Percentiles rank a stretch among this genome's conserved stretches.
phyloP scores from a whole-genome alignment of 2,113 vertebrate species.

The Pagrus major region DNA sequence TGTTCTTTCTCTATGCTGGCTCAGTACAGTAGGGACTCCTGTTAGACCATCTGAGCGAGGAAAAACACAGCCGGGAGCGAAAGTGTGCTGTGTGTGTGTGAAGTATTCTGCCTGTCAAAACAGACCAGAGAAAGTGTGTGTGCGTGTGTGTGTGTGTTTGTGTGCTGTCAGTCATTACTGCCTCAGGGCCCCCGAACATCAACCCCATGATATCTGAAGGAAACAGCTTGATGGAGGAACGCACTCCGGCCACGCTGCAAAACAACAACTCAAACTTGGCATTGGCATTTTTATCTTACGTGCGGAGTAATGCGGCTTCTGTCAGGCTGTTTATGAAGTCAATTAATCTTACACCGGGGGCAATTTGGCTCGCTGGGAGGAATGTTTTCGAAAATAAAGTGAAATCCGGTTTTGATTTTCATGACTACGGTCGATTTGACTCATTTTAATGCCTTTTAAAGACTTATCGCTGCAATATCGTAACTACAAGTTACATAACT shows the following conservation, averaged over 20 bases:
- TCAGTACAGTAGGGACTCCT: constrained; percentile 77
- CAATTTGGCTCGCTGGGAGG: neutral
- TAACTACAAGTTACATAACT: neutral
- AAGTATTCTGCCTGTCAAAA: constrained; percentile 29
- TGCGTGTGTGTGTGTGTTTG: constrained; percentile 12
- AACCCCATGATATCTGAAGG: constrained; percentile 66
- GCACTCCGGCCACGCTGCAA: constrained; percentile 45
- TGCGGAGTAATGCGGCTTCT: constrained; percentile 4
- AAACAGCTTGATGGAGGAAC: constrained; percentile 68
- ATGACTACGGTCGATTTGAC: neutral
- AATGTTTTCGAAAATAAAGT: constrained; percentile 33
- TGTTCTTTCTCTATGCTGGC: constrained; percentile 70
- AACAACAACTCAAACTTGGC: constrained; percentile 42
- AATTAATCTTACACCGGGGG: constrained; percentile 28
- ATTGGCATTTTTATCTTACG: constrained; percentile 43
- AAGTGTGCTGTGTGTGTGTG: constrained; percentile 40
- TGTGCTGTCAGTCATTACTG: constrained; percentile 65
- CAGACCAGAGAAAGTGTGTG: constrained; percentile 22
- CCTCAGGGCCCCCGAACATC: constrained; percentile 55
- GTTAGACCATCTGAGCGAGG: constrained; percentile 37
- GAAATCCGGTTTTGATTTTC: neutral
- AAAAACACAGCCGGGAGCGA: constrained; percentile 55
- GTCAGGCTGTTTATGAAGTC: constrained; percentile 29
- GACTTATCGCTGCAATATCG: neutral
- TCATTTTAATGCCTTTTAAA: neutral